Evolutionary conservation across 2,888 invertebrate species (phyloP).

Genomic region (Dynastes tityus): DNA sequence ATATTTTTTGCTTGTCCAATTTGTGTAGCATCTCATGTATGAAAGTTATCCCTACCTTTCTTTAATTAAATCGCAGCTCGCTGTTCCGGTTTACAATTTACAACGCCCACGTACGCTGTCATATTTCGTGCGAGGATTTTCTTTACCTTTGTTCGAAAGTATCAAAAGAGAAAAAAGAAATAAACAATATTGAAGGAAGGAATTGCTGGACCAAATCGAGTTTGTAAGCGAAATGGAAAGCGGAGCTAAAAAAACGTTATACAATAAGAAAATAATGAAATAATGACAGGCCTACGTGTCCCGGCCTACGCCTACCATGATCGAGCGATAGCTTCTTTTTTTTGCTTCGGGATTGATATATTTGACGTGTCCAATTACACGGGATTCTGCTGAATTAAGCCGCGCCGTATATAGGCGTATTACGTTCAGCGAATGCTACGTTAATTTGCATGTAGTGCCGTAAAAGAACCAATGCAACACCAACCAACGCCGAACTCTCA

Average conservation of each 20-base stretch:
- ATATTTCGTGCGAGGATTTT: too few species aligned
- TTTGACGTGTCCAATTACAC: slow-evolving; percentile 45
- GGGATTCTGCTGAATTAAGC: slow-evolving; percentile 35
- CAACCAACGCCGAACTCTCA: background rate
- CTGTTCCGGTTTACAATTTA: too few species aligned
- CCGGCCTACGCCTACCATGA: slow-evolving; percentile 29
- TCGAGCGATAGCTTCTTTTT: slow-evolving; percentile 15
- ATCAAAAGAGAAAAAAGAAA: too few species aligned
- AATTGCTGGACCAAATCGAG: background rate
- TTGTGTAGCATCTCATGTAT: too few species aligned
- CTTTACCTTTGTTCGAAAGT: too few species aligned
- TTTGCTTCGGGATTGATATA: slow-evolving; percentile 38
- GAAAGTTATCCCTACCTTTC: too few species aligned
- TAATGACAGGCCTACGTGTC: slow-evolving; percentile 32
- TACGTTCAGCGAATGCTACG: background rate
- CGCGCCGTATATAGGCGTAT: background rate
- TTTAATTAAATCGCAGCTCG: too few species aligned
- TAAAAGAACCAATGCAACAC: background rate
- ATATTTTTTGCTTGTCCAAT: too few species aligned
- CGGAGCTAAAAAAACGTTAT: background rate
- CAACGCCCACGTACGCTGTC: too few species aligned
- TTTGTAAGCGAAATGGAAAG: slow-evolving; percentile 3
- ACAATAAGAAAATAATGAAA: slow-evolving; percentile 31
- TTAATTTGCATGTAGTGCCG: background rate
- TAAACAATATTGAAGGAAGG: background rate